Evolutionary conservation across 2,797 vertebrate species (phyloP).

Genomic region (Dryobates pubescens): DNA sequence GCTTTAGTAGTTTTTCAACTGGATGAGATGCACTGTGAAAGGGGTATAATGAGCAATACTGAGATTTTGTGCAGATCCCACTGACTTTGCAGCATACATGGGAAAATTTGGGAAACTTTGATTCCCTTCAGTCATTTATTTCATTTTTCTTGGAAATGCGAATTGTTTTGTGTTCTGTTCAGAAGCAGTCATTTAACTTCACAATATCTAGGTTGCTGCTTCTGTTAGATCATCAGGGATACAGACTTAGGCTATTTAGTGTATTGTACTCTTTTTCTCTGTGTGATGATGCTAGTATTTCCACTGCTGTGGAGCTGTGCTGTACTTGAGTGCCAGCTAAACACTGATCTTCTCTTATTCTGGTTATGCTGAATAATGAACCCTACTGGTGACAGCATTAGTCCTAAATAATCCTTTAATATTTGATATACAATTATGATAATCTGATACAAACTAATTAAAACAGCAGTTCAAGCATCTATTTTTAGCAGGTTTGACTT

Average conservation of each 20-base stretch:
- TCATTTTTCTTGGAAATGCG: not conserved
- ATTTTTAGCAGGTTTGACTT: constrained; percentile 59
- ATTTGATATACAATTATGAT: constrained; percentile 48
- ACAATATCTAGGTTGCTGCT: not conserved
- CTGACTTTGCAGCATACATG: not conserved
- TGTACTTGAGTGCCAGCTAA: constrained; percentile 39
- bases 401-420: constrained; percentile 38
- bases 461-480: constrained; percentile 53
- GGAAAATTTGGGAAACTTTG: not conserved
- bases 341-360: constrained; percentile 12
- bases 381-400: constrained; percentile 25
- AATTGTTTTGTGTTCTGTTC: not conserved
- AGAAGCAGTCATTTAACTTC: not conserved
- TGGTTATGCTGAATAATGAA: constrained; percentile 41
- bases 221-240: not conserved
- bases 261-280: constrained; percentile 26
- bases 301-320: constrained; percentile 34
- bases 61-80: constrained; percentile 35
- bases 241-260: not conserved
- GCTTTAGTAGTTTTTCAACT: not conserved
- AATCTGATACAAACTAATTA: constrained; percentile 48
- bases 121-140: not conserved
- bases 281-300: constrained; percentile 29
- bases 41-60: not conserved
- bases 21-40: constrained; percentile 41